These are phyloP conservation scores for Periophthalmus modestus DNA, from an alignment of 2,113 vertebrate genomes.

Conservation along the genomic window DNA sequence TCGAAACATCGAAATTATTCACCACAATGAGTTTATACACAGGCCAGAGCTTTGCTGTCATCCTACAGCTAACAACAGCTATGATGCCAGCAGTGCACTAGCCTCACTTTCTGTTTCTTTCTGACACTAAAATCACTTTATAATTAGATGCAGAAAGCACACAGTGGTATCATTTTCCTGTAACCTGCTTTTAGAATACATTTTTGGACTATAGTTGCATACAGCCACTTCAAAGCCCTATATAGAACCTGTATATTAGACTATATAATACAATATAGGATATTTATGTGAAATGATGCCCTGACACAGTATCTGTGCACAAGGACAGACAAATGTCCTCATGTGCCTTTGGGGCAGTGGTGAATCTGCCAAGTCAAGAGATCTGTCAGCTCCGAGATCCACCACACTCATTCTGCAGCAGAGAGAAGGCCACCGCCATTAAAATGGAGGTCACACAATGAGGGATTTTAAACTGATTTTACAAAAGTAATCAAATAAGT, in stretches of 20 bases:
- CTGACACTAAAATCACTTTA: no score
- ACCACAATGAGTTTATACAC: no score
- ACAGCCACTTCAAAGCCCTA: background rate
- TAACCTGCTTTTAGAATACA: no score
- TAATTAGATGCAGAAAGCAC: no score
- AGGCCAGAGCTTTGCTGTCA: no score
- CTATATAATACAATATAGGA: background rate
- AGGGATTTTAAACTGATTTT: background rate
- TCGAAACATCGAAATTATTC: no score
- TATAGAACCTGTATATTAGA: background rate
- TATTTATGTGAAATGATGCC: constrained; percentile 1
- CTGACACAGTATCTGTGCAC: constrained; percentile 31
- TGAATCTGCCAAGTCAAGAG: constrained; percentile 64
- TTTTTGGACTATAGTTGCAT: no score
- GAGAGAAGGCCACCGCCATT: constrained; percentile 30
- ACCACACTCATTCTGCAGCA: constrained; percentile 34
- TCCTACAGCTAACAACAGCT: no score
- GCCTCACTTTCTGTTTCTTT: no score
- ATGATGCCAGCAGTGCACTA: no score
- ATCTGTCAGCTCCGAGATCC: constrained; percentile 58
- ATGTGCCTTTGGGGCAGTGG: constrained; percentile 43
- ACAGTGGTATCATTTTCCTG: no score
- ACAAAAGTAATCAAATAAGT: background rate
- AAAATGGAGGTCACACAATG: constrained; percentile 33
- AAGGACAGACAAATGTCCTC: constrained; percentile 53